phyloP scores from a whole-genome alignment of 2,888 invertebrate genomes.

The Leucoptera coffeella region DNA sequence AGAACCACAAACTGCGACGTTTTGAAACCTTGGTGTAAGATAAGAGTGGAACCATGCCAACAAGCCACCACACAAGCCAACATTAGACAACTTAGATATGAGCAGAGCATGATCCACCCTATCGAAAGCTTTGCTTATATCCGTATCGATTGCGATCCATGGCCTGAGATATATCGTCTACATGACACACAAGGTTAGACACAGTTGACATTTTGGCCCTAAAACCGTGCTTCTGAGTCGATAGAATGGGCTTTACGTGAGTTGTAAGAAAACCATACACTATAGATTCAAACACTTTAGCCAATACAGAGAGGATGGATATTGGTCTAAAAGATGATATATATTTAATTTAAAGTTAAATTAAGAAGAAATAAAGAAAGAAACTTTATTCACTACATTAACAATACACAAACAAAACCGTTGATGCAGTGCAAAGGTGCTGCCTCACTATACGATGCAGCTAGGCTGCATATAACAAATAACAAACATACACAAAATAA shows the following conservation, averaged over 20 bases:
- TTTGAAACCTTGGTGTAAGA: too few relatives aligned
- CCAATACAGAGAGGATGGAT: slow-evolving; percentile 3
- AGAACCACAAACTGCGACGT: too few relatives aligned
- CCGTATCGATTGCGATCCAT: slow-evolving; percentile 1
- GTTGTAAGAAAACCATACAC: slow-evolving; percentile 4
- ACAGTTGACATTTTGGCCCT: not conserved
- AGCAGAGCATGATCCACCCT: too few relatives aligned
- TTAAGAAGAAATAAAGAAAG: too few relatives aligned
- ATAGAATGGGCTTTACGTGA: slow-evolving; percentile 1
- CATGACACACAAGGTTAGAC: not conserved
- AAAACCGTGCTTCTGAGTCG: slow-evolving; percentile 1
- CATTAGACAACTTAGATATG: slow-evolving; percentile 1
- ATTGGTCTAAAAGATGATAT: slow-evolving; percentile 1
- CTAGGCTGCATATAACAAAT: too few relatives aligned
- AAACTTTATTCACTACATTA: too few relatives aligned
- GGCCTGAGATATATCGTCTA: not conserved
- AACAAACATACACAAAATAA: too few relatives aligned
- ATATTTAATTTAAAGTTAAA: too few relatives aligned
- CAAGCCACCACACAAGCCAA: too few relatives aligned
- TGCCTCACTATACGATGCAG: too few relatives aligned
- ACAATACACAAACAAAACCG: too few relatives aligned
- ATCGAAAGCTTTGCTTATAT: slow-evolving; percentile 3
- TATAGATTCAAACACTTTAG: slow-evolving; percentile 5
- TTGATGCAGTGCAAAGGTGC: too few relatives aligned
- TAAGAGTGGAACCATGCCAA: slow-evolving; percentile 3